phyloP scores from a whole-genome alignment of 2,888 invertebrate species.

The Antheraea assamensis region DNA sequence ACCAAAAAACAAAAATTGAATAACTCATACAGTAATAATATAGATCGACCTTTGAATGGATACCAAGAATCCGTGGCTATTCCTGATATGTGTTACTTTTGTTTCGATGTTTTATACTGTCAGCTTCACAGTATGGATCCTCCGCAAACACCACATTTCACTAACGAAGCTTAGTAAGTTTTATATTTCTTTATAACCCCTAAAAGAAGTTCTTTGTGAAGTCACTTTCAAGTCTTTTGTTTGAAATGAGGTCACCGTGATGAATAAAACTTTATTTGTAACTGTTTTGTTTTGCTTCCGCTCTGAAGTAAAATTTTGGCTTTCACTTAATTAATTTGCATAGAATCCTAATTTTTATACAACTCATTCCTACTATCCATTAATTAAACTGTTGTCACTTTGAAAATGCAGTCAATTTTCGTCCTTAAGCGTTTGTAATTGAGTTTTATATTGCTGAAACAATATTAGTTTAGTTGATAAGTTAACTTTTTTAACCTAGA shows the following conservation, averaged over 20 bases:
- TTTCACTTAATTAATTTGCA: slow-evolving; percentile 39
- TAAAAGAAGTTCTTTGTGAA: slow-evolving; percentile 43
- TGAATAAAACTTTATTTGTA: slow-evolving; percentile 28
- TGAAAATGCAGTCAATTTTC: slow-evolving; percentile 6
- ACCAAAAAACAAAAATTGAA: slow-evolving; percentile 96
- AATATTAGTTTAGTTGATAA: not conserved
- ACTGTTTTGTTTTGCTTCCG: not conserved
- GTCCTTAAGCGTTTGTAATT: not conserved
- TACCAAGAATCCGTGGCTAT: slow-evolving; percentile 86
- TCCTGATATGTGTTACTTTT: slow-evolving; percentile 99
- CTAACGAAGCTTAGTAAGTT: slow-evolving; percentile 97
- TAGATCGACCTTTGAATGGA: slow-evolving; percentile 82
- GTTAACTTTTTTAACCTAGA: not conserved
- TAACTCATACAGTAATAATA: slow-evolving; percentile 82
- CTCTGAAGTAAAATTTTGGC: slow-evolving; percentile 19
- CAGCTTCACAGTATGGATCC: slow-evolving; percentile 96
- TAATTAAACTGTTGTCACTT: slow-evolving; percentile 24
- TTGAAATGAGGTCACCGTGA: slow-evolving; percentile 49
- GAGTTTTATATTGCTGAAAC: not conserved
- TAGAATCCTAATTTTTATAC: slow-evolving; percentile 26
- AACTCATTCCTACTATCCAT: slow-evolving; percentile 26
- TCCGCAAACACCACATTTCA: slow-evolving; percentile 95
- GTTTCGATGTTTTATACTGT: slow-evolving; percentile 98
- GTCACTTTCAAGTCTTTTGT: slow-evolving; percentile 50
- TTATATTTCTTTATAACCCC: slow-evolving; percentile 25